These are phyloP conservation scores for Beroe forskalii DNA, from an alignment of 37 sponge, comb jelly and placozoan genomes.

Conservation along the genomic window DNA sequence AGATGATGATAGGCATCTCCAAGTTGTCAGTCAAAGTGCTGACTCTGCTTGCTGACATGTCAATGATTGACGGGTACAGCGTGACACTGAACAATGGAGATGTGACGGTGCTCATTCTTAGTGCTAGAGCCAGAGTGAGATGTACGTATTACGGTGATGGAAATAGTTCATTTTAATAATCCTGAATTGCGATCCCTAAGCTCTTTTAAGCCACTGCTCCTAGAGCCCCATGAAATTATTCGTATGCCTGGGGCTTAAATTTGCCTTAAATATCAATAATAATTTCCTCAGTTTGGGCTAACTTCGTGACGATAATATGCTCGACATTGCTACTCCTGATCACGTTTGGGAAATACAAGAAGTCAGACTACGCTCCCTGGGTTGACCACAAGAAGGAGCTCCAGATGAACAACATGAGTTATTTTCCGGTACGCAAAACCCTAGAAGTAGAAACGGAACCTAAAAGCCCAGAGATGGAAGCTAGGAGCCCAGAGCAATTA, in stretches of 20 bases:
- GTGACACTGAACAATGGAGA: neutral
- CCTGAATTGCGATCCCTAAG: no score
- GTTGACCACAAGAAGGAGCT: neutral
- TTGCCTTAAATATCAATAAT: no score
- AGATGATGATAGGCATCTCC: neutral
- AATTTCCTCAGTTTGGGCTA: neutral
- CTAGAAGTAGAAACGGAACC: neutral
- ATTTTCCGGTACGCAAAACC: no score
- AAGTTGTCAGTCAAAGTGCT: neutral
- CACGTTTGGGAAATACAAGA: neutral
- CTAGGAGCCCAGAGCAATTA: neutral
- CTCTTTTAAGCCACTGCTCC: no score
- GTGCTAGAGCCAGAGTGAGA: neutral
- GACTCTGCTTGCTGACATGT: neutral
- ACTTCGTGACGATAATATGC: neutral
- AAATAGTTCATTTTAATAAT: no score
- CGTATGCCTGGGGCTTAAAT: no score
- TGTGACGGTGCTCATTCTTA: neutral
- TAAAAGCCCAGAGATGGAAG: neutral
- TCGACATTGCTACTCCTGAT: neutral
- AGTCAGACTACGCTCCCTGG: neutral
- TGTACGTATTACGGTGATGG: neutral
- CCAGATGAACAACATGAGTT: neutral
- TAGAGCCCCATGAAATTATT: no score
- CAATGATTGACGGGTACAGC: neutral